Base-by-base conservation (phyloP, 1,140 invertebrate genomes). In the Trachelipus rathkii region DNA sequence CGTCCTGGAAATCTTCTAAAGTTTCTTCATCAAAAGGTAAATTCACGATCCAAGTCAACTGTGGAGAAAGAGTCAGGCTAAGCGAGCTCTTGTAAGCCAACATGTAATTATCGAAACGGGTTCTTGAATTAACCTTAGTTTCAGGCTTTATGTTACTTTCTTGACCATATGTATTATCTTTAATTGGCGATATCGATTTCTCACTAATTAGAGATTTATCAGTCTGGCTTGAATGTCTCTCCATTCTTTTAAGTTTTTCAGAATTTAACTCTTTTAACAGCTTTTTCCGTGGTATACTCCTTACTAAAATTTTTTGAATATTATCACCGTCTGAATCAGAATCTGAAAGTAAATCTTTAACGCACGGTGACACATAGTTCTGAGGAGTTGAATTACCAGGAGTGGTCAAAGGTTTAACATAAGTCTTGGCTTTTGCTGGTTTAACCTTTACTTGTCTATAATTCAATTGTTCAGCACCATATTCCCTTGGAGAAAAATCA, bases 11-110 rank as follows among this genome's bases (percentile, higher is more conserved):
- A 11, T 82, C 79, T 19, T 83, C 82, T 33, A 86, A 70, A 53
- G 83, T 83, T 10, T 84, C 84, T 44, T 82, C 78, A 19, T 86
- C 84, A 33, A 85, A 82, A 9, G 85, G 85, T 24, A 85, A 75
- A 69, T 86, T 84, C 43, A 83, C 76, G 82, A 85, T 84, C 71
- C 83, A 83, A 44, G 77, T 72, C 10, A 84, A 82, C 66, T 84
- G 75, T 75, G 84, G 84, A 23, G 85, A 82, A 44, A 79, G 15
- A 8, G 75, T 72, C 50, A 68, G 67, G 71, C 78, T 79, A 7
- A 79, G 67, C 8, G 78, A 71, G 21, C 68, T 74, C 13, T 79
- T 75, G 69, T 79, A 79, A 11, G 76, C 75, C 23, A 72, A 74
- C 7, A 71, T 66, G 66, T 43, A 60, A 33, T 46, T 9, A 24